phyloP scores from a whole-genome alignment of 30 jellyfish, hydroid and myxozoan genomes.

The Chironex yamaguchii region DNA sequence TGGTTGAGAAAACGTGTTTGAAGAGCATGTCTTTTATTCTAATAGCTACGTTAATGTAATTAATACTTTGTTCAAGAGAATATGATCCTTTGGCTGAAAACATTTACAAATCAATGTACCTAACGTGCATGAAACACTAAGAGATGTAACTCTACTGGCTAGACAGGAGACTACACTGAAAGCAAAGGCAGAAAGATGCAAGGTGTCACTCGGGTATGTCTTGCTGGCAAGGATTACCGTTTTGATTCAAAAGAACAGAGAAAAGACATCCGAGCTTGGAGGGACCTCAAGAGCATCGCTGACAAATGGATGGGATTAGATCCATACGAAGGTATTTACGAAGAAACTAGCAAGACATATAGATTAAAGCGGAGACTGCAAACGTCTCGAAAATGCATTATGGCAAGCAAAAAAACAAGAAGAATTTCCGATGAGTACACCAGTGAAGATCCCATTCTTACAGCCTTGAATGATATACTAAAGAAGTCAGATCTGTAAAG shows the following conservation, averaged over 20 bases:
- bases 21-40: conserved; percentile 19
- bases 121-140: background rate
- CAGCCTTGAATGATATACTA: background rate
- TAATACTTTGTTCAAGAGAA: conserved; percentile 16
- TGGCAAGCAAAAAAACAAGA: conserved; percentile 12
- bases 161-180: conserved; percentile 4
- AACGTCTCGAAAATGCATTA: conserved; percentile 14
- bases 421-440: conserved; percentile 27
- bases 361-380: conserved; percentile 23
- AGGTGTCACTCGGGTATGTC: conserved; percentile 48
- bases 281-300: conserved; percentile 14
- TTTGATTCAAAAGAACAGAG: conserved; percentile 42
- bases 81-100: conserved; percentile 20
- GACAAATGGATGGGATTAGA: conserved; percentile 15
- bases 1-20: conserved; percentile 1
- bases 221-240: conserved; percentile 46
- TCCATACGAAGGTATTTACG: conserved; percentile 14
- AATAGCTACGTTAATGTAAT: conserved; percentile 8
- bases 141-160: conserved; percentile 25
- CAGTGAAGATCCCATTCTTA: background rate
- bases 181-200: conserved; percentile 40
- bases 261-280: conserved; percentile 41
- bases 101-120: background rate
- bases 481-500: conserved; percentile 1
- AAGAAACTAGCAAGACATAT: conserved; percentile 10